Evolutionary conservation across 2,888 invertebrate genomes (phyloP).

Genomic region (Apodemia mormo): DNA sequence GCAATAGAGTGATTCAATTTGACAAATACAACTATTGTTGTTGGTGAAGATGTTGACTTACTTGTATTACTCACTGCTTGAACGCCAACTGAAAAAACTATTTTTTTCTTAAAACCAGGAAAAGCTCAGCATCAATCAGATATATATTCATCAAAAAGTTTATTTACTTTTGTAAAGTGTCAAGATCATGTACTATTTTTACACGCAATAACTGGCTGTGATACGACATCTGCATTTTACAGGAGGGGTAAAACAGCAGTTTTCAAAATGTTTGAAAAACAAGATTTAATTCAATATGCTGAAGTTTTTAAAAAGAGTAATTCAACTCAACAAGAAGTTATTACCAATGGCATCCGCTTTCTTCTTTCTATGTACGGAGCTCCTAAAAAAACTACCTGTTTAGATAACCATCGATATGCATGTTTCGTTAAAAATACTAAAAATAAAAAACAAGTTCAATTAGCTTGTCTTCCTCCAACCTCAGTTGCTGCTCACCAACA

Average conservation of each 20-base stretch:
- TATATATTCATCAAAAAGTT: slow-evolving; percentile 41
- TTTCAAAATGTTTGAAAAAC: slow-evolving; percentile 26
- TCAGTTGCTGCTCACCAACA: slow-evolving; percentile 35
- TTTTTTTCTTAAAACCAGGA: slow-evolving; percentile 40
- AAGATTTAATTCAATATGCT: slow-evolving; percentile 23
- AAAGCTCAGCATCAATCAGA: slow-evolving; percentile 37
- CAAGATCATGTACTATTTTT: slow-evolving; percentile 37
- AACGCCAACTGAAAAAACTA: slow-evolving; percentile 38
- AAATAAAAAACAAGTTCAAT: slow-evolving; percentile 26
- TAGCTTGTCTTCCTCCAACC: slow-evolving; percentile 29
- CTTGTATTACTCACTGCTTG: slow-evolving; percentile 38
- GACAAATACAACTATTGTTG: slow-evolving; percentile 39
- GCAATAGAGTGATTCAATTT: slow-evolving; percentile 35
- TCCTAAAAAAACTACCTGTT: slow-evolving; percentile 18
- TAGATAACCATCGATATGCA: slow-evolving; percentile 13
- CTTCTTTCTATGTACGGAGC: slow-evolving; percentile 27
- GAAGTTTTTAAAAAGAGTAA: slow-evolving; percentile 24
- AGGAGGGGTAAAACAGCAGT: slow-evolving; percentile 28
- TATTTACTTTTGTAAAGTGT: slow-evolving; percentile 36
- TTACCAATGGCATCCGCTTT: slow-evolving; percentile 27
- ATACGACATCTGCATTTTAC: slow-evolving; percentile 38
- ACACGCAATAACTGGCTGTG: slow-evolving; percentile 35
- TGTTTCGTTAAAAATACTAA: slow-evolving; percentile 25
- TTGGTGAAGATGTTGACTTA: slow-evolving; percentile 40
- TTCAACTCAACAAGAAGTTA: slow-evolving; percentile 22